Base-by-base conservation (phyloP, 2,113 vertebrate genomes). In the Plecturocebus donacophilus region DNA sequence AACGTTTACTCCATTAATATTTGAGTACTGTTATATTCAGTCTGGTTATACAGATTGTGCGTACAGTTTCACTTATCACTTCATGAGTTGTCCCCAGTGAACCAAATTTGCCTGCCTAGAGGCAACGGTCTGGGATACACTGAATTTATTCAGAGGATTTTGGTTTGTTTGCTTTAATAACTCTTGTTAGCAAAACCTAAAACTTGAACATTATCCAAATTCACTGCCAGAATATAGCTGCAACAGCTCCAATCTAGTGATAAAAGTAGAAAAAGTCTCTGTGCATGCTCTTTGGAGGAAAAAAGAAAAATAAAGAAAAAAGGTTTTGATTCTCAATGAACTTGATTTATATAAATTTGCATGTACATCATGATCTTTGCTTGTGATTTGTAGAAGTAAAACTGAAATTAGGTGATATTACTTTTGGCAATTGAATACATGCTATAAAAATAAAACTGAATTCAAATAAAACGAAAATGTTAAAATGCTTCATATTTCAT, bases 161-260 rank as follows among this genome's bases (percentile, higher is more conserved):
- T 23, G 4, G 12, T 90, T 95, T 79, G 23, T 52, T 96, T 97
- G 47, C 84, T 97, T 96, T 86, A 97, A 80, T 61, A 95, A 49
- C 70, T 25, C 32, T 94, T 82, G 8, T 91, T 87, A 94, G 35
- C 81, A 95, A 92, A 93, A 52, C n/a, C 49, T 75, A 12, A 70
- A 94, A 93, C 21, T 89, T 95, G 73, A 58, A 96, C 91, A 35
- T 45, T 91, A 35, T 90, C 42, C 38, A 94, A 32, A 89, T 91
- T 66, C 0, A 52, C 32, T 86, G 54, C 32, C 32, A 87, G 68
- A 88, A 77, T 40, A 10, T n/a, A 91, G 8, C 45, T 66, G n/a
- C 5, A 80, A 42, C 3, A 80, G 38, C 19, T 93, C 14, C 61
- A 45, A 6, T 76, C 40, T 91, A 32, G 42, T 68, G 56, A 56